Evolutionary conservation across 2,888 invertebrate species (phyloP), one percentile per base, ranked within the genome.

Genomic region (Tiliacea aurago): DNA sequence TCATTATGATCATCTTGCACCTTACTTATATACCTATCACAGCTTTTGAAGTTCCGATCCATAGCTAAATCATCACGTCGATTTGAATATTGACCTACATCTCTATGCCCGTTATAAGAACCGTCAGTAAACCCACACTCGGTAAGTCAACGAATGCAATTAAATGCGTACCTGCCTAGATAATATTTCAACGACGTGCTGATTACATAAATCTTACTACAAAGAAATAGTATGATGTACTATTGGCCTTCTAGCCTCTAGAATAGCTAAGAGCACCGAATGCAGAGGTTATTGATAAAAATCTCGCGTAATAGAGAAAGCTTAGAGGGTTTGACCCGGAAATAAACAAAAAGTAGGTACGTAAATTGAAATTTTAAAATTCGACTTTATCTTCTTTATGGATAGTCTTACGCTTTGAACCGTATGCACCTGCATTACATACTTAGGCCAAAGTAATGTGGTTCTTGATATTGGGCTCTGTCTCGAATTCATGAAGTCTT

Each of bases 121-220:
- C 49, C n/a, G 4, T 41, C 41, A 70, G 41, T 73, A 85, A 59
- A 77, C 77, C 73, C 76, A 76, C 18, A 49, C n/a, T 58, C 49
- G 5, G 47, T 61, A 69, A 78, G 62, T 73, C 77, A 69, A 73
- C 66, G 67, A 74, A 64, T 73, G 55, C 80, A 84, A 83, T 86
- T 84, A 84, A 81, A 72, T 68, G 63, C 62, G 74, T 74, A 78
- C 74, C 72, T 76, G 74, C 58, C 62, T 70, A 70, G 64, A 74
- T 77, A 72, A 77, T 80, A 81, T 77, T 83, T 86, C 80, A 84
- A 78, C 84, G 81, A 84, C 81, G 76, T 86, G n/a, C 72, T 49
- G 10, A 64, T 84, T 86, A 76, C 72, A 62, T 73, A 86, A 86
- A 59, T 11, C 6, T 47, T 49, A 80, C 64, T 76, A 79, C 72